Percentiles rank a stretch among this genome's conserved stretches.
phyloP scores from a whole-genome alignment of 2,888 invertebrate genomes.

The Hermodice carunculata region DNA sequence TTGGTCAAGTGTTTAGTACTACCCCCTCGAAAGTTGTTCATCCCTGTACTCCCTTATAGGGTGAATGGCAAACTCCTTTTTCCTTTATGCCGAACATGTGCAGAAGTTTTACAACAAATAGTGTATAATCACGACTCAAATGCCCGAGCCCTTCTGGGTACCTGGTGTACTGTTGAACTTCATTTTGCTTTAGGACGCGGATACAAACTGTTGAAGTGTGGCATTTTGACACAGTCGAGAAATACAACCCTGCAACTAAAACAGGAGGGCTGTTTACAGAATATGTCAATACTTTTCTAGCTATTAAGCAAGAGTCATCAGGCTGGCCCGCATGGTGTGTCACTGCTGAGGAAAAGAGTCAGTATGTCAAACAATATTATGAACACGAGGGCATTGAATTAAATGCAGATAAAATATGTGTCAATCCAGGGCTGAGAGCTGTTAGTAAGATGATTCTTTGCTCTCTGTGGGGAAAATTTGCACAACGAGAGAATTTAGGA shows the following conservation, averaged over 20 bases:
- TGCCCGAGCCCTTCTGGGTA: slow-evolving; percentile 51
- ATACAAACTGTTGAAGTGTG: slow-evolving; percentile 62
- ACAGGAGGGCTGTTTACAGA: slow-evolving; percentile 51
- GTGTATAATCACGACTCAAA: no score
- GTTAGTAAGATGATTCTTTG: background rate
- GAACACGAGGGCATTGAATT: slow-evolving; percentile 36
- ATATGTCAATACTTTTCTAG: slow-evolving; percentile 55
- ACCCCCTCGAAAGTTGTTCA: slow-evolving; percentile 49
- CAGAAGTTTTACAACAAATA: no score
- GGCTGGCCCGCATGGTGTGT: slow-evolving; percentile 45
- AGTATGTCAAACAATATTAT: slow-evolving; percentile 41
- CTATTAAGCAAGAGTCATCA: slow-evolving; percentile 48
- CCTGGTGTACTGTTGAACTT: slow-evolving; percentile 64
- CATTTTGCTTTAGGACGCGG: slow-evolving; percentile 54
- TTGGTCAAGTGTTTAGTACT: slow-evolving; percentile 48
- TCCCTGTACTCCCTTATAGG: slow-evolving; percentile 55
- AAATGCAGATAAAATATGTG: background rate
- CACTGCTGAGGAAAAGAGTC: slow-evolving; percentile 39
- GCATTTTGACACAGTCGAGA: slow-evolving; percentile 49
- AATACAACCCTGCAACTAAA: slow-evolving; percentile 34
- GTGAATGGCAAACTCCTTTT: slow-evolving; percentile 60
- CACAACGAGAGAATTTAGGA: background rate
- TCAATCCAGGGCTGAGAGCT: background rate
- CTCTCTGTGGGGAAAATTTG: slow-evolving; percentile 1
- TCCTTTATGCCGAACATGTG: slow-evolving; percentile 59